Conservation (phyloP, 2,797 vertebrate species). For the Peromyscus attwateri region DNA sequence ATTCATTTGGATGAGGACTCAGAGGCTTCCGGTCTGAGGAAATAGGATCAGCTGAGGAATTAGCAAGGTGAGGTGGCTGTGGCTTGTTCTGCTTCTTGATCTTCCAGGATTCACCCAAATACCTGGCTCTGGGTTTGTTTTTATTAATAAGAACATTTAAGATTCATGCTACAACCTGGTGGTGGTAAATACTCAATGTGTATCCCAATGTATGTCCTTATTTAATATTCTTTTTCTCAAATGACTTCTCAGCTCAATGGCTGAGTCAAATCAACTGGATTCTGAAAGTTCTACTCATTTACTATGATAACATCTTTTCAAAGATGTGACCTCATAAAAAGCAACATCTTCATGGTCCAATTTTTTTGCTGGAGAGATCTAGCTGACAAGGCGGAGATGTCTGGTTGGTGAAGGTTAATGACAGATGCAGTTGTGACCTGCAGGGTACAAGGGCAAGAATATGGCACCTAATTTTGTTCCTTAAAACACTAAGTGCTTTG, state of each 20-base stretch:
- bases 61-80: no score
- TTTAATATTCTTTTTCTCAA: neutral
- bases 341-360: neutral
- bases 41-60: no score
- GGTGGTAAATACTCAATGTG: neutral
- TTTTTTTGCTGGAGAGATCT: neutral
- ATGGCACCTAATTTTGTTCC: neutral
- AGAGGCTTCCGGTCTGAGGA: no score
- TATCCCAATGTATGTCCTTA: neutral
- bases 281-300: slow-evolving; percentile 28
- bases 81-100: no score
- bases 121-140: no score
- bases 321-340: slow-evolving; percentile 15
- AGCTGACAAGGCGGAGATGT: neutral
- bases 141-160: no score
- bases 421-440: neutral
- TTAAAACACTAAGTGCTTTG: neutral
- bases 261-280: neutral
- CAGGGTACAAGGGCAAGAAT: neutral
- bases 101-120: no score
- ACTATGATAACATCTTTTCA: neutral
- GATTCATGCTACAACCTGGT: neutral
- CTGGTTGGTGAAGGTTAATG: neutral
- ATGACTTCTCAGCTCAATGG: neutral
- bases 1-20: no score